Conservation (phyloP, 2,888 invertebrate species). For the Alviniconcha strummeri region DNA sequence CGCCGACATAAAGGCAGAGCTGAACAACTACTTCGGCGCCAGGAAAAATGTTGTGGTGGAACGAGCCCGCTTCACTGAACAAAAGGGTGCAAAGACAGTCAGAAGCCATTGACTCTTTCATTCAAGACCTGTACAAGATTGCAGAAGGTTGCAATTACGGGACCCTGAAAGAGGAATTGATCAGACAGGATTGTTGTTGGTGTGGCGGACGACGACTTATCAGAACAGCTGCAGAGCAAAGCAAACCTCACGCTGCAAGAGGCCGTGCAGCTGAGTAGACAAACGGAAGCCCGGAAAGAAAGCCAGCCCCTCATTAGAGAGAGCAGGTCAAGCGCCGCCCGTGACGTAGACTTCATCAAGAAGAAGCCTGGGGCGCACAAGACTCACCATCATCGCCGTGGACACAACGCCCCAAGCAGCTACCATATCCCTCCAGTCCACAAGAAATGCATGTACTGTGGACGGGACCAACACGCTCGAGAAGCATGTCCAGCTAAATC, state of each 20-base stretch:
- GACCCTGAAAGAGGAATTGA: slow-evolving; percentile 1
- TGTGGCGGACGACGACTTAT: background rate
- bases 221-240: background rate
- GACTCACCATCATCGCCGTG: background rate
- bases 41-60: too few relatives aligned
- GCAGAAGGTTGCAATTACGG: background rate
- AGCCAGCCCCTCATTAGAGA: background rate
- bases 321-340: background rate
- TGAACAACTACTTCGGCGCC: too few relatives aligned
- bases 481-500: background rate
- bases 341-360: background rate
- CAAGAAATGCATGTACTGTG: background rate
- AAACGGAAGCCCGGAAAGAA: background rate
- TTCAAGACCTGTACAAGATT: background rate
- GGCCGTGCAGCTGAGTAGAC: background rate
- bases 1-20: too few relatives aligned
- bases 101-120: background rate
- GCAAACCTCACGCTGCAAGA: background rate
- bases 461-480: background rate
- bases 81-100: too few relatives aligned
- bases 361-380: background rate
- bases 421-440: background rate
- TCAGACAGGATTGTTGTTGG: background rate
- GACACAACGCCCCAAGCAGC: background rate
- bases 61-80: too few relatives aligned